A percentile compares a stretch with the other conserved stretches of the same genome.
Conservation (phyloP, 2,113 vertebrate genomes). For the Mandrillus leucophaeus region DNA sequence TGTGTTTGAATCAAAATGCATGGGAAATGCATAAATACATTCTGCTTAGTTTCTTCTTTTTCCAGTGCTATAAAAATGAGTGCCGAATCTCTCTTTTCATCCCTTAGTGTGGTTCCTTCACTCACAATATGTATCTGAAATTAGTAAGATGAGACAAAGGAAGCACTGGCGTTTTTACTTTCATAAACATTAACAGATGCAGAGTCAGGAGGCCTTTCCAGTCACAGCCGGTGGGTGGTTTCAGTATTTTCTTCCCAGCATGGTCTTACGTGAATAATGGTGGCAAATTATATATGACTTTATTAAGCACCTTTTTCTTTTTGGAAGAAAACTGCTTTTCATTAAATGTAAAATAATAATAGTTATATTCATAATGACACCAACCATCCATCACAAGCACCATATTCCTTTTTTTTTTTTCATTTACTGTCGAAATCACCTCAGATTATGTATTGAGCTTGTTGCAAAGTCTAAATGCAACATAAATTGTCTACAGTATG, state of each 20-base stretch:
- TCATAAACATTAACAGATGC: constrained; percentile 7
- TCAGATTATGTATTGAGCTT: neutral
- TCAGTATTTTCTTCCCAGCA: constrained; percentile 33
- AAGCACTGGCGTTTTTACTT: neutral
- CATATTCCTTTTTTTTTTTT: neutral
- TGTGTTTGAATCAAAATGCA: neutral
- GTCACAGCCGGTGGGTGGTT: neutral
- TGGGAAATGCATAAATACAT: neutral
- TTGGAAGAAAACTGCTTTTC: constrained; percentile 25
- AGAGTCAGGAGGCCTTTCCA: neutral
- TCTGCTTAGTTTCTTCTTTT: neutral
- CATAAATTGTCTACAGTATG: neutral
- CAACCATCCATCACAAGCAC: neutral
- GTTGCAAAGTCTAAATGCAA: neutral
- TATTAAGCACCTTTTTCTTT: constrained; percentile 53
- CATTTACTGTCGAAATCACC: constrained; percentile 5
- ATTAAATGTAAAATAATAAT: constrained; percentile 49
- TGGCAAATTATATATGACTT: constrained; percentile 50
- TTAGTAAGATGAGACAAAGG: constrained; percentile 15
- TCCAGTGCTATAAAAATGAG: neutral
- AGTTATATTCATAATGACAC: constrained; percentile 15
- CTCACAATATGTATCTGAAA: neutral
- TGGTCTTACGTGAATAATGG: constrained; percentile 38
- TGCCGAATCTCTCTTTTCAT: neutral
- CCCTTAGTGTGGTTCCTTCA: neutral